Evolutionary conservation across 2,888 invertebrate species (phyloP).

Genomic region (Psococerastis gibbosa): DNA sequence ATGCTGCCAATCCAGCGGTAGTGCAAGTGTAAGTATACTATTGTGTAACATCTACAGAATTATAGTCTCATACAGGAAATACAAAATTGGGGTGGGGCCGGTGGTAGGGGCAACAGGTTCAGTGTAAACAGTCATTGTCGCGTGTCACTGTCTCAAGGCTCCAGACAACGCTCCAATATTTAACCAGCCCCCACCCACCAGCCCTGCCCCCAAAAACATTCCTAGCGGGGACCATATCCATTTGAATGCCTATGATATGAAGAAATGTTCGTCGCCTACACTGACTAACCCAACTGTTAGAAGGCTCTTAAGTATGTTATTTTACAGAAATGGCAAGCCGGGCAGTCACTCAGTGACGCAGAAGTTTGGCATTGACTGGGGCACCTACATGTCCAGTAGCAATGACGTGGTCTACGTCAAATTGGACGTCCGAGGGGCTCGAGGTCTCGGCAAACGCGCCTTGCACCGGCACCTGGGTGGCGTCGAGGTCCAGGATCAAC

Average conservation of each 20-base stretch:
- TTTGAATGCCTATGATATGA: too few relatives aligned
- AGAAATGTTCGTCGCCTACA: neutral
- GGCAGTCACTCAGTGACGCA: conserved; percentile 82
- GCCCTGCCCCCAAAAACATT: too few relatives aligned
- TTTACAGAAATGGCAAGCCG: conserved; percentile 68
- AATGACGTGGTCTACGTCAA: conserved; percentile 80
- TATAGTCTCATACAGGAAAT: too few relatives aligned
- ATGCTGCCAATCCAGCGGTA: conserved; percentile 73
- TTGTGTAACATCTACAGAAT: neutral
- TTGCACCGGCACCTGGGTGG: conserved; percentile 71
- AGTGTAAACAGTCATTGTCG: too few relatives aligned
- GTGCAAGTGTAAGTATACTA: conserved; percentile 60
- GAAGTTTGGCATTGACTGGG: conserved; percentile 73
- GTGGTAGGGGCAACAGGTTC: too few relatives aligned
- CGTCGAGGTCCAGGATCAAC: conserved; percentile 81
- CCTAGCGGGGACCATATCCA: too few relatives aligned
- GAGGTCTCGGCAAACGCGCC: conserved; percentile 59
- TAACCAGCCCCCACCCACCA: too few relatives aligned
- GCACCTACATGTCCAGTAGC: conserved; percentile 79
- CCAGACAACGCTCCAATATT: too few relatives aligned
- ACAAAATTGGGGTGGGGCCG: too few relatives aligned
- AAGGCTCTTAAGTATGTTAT: too few relatives aligned
- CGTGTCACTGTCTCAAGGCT: too few relatives aligned
- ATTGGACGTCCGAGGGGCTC: conserved; percentile 75
- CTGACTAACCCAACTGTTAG: too few relatives aligned